These are phyloP conservation scores for Amphimedon queenslandica DNA, from an alignment of 37 sponge, comb jelly and placozoan species.

Conservation along the genomic window DNA sequence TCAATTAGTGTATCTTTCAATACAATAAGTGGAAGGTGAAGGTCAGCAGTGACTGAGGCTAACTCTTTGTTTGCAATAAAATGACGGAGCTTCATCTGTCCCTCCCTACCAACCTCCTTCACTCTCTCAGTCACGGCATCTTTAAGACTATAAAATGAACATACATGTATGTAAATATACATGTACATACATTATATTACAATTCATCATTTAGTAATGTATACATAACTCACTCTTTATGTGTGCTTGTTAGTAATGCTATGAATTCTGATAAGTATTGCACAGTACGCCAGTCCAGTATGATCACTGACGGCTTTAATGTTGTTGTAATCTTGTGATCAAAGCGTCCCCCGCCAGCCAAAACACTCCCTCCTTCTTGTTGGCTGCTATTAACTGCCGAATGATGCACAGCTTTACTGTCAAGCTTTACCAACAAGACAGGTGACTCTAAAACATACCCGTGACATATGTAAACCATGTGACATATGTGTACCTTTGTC, in stretches of 20 bases:
- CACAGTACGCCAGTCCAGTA: not conserved
- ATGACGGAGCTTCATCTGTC: not conserved
- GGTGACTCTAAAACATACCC: too few relatives aligned
- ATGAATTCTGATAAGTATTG: not conserved
- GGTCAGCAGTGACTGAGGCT: not conserved
- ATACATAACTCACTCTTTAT: not conserved
- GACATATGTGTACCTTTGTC: too few relatives aligned
- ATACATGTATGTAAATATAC: not conserved
- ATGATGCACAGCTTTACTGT: too few relatives aligned
- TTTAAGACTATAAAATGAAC: not conserved
- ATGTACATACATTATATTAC: not conserved
- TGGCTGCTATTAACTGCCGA: too few relatives aligned
- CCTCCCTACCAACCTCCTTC: not conserved
- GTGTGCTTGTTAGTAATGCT: not conserved
- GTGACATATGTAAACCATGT: too few relatives aligned
- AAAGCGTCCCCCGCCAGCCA: too few relatives aligned
- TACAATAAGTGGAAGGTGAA: not conserved
- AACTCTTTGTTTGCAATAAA: not conserved
- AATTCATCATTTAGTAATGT: not conserved
- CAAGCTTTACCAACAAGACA: too few relatives aligned
- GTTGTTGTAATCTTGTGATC: not conserved
- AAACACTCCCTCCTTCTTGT: too few relatives aligned
- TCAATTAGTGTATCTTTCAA: not conserved
- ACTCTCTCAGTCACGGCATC: not conserved
- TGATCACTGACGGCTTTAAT: not conserved